Base-by-base conservation (phyloP, 2,113 vertebrate species). In the Argyrosomus japonicus region DNA sequence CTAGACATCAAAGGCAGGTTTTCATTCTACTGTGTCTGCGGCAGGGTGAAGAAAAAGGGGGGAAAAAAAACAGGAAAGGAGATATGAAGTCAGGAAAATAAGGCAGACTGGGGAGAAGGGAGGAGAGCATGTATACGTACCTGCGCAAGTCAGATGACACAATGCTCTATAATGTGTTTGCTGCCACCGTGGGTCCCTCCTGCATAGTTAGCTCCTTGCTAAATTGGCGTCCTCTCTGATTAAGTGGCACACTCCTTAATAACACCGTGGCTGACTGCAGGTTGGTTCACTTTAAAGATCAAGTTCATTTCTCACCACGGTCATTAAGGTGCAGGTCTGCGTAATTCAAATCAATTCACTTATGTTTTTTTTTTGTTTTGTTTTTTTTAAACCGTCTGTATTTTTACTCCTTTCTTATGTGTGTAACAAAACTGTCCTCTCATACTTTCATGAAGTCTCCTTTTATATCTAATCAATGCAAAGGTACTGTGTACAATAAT, bases 1-100 rank as follows among this genome's bases (percentile, higher is more conserved):
- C 89, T 91, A 93, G 91, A 94, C 93, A 92, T 93, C 93, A 94
- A 93, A 94, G 91, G 90, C 86, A 90, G 89, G 75, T 93, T 92
- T 92, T 89, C 85, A 78, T 90, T 93, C 86, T 67, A 88, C 90
- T 85, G 81, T 84, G 91, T 92, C 91, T 92, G 92, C 79, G 17
- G 85, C 87, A 65, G 68, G 27, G 75, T 23, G 82, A 76, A 83
- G 63, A 18, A 40, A 40, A 50, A 27, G n/a, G 2, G 65, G 5
- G 9, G 13, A 15, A 64, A 67, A 75, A 81, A 85, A 85, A 77
- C 68, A 87, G 78, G 67, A 75, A 76, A 79, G 68, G 68, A 89
- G 86, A 86, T 76, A 79, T 56, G 79, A 67, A 91, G 85, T 79
- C 81, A 85, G 79, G 70, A 79, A 86, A 93, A 91, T 88, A 88